phyloP scores from a whole-genome alignment of 2,797 vertebrate genomes.

The Chrosomus eos region DNA sequence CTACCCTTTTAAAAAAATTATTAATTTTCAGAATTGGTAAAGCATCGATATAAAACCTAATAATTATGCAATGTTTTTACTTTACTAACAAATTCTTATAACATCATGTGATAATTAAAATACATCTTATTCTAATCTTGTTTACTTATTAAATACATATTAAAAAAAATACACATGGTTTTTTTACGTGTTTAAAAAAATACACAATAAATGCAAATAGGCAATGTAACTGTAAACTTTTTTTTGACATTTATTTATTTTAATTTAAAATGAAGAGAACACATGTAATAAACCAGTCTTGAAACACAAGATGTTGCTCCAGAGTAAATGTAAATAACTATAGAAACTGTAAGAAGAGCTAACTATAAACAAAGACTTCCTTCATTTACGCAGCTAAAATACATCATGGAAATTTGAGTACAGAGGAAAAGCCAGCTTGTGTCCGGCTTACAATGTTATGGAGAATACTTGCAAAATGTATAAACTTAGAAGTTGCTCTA shows the following conservation, averaged over 20 bases:
- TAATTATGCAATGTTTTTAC: background rate
- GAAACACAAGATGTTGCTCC: constrained; percentile 55
- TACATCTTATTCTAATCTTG: background rate
- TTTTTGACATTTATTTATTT: background rate
- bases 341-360: constrained; percentile 53
- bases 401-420: constrained; percentile 47
- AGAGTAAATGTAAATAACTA: constrained; percentile 55
- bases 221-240: background rate
- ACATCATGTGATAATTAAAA: background rate
- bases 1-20: background rate
- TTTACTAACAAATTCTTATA: background rate
- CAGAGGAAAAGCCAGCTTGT: constrained; percentile 36
- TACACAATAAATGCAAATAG: constrained; percentile 10
- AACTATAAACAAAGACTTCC: constrained; percentile 59
- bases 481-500: background rate
- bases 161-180: too few species aligned
- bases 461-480: constrained; percentile 28
- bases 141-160: background rate
- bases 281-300: constrained; percentile 51
- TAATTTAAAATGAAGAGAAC: constrained; percentile 29
- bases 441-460: constrained; percentile 11
- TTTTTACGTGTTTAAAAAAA: background rate
- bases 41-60: background rate
- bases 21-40: background rate
- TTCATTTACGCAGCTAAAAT: constrained; percentile 56